These are phyloP conservation scores for Agraylea sexmaculata DNA, from an alignment of 1,140 invertebrate species.

Conservation along the genomic window DNA sequence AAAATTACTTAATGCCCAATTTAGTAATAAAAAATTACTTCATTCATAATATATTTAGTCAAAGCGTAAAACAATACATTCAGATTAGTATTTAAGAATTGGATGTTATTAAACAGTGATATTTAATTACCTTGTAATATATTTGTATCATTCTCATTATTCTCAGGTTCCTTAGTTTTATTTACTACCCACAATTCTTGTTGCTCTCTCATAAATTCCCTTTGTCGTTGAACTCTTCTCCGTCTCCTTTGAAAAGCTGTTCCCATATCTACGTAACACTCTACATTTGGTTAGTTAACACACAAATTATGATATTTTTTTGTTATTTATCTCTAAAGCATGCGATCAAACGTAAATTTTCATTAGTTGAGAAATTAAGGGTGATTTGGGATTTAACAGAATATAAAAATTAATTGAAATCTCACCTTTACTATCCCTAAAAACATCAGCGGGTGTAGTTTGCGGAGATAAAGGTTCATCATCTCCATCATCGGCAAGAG, in stretches of 20 bases:
- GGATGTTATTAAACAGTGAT: neutral
- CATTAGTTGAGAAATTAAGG: too few species aligned
- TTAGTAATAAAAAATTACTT: neutral
- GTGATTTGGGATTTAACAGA: too few species aligned
- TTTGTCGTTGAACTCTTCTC: slow-evolving; percentile 67
- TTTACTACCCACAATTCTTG: slow-evolving; percentile 26
- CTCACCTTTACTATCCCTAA: slow-evolving; percentile 16
- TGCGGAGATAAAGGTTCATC: slow-evolving; percentile 44
- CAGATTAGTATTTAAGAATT: neutral
- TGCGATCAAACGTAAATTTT: too few species aligned
- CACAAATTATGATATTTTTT: slow-evolving; percentile 1
- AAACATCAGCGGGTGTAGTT: slow-evolving; percentile 24
- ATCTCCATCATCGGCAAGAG: slow-evolving; percentile 35
- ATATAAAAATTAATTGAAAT: neutral
- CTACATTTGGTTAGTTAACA: neutral
- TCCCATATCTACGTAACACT: slow-evolving; percentile 47
- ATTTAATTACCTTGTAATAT: slow-evolving; percentile 6
- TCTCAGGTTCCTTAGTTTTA: slow-evolving; percentile 4
- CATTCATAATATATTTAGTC: too few species aligned
- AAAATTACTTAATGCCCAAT: too few species aligned
- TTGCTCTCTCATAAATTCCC: slow-evolving; percentile 68
- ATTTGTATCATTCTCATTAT: slow-evolving; percentile 4
- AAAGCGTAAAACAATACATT: too few species aligned
- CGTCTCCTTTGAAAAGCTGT: slow-evolving; percentile 58
- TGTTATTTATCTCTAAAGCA: too few species aligned